Conservation (phyloP, 2,797 vertebrate species). For the Dicrostonyx torquatus region DNA sequence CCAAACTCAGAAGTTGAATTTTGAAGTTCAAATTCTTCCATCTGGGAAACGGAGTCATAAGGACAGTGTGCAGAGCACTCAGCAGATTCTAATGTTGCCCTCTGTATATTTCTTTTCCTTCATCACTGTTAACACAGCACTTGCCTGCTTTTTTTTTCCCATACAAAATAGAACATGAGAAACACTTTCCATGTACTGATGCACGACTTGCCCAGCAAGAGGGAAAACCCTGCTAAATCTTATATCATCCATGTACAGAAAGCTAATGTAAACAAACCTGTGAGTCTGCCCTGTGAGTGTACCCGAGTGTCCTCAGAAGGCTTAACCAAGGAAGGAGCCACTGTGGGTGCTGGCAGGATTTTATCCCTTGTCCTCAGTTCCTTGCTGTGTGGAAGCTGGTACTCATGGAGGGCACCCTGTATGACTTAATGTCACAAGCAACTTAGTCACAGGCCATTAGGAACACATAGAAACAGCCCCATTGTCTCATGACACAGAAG, state of each 20-base stretch:
- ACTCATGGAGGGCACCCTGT: rapidly evolving
- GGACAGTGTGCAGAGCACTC: background rate
- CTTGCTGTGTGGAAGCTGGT: background rate
- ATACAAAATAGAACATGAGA: background rate
- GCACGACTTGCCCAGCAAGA: background rate
- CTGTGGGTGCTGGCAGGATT: background rate
- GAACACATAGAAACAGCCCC: background rate
- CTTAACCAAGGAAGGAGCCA: background rate
- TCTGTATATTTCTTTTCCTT: background rate
- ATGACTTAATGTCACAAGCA: background rate
- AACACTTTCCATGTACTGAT: background rate
- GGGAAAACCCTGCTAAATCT: background rate
- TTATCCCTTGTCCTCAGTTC: background rate
- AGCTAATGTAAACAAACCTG: background rate
- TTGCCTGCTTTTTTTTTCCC: background rate
- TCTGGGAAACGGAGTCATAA: background rate
- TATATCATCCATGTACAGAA: background rate
- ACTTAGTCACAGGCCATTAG: background rate
- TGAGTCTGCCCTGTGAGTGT: background rate
- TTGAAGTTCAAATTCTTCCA: background rate
- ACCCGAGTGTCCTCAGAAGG: background rate
- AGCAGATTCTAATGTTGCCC: background rate
- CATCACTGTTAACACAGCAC: background rate
- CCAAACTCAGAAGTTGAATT: background rate
- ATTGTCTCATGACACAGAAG: background rate